Percentiles rank a stretch among this genome's conserved stretches.
These are phyloP conservation scores for Amphiduros pacificus DNA, from an alignment of 2,888 invertebrate species.

Conservation along the genomic window DNA sequence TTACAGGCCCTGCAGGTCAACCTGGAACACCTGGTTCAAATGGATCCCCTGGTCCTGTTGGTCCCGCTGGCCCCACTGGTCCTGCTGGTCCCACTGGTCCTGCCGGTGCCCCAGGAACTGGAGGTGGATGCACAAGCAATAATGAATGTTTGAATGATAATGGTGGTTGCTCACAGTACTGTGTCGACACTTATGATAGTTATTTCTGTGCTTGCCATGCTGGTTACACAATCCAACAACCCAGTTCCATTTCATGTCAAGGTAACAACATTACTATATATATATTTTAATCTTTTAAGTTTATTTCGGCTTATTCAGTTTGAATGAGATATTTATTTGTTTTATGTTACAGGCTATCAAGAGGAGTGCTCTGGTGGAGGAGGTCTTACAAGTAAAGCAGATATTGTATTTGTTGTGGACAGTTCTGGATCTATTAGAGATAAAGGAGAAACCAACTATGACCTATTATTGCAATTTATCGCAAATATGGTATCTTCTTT, in stretches of 20 bases:
- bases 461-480: neutral
- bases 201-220: constrained; percentile 22
- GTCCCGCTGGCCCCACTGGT: constrained; percentile 65
- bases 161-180: constrained; percentile 29
- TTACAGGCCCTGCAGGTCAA: constrained; percentile 64
- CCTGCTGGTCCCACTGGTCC: constrained; percentile 58
- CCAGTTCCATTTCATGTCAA: too few relatives aligned
- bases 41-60: neutral
- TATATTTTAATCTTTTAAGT: too few relatives aligned
- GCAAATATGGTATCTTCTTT: neutral
- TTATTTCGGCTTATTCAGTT: too few relatives aligned
- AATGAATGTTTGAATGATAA: constrained; percentile 26
- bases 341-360: too few relatives aligned
- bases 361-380: too few relatives aligned
- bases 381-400: too few relatives aligned
- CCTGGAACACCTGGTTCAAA: constrained; percentile 62
- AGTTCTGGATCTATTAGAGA: neutral
- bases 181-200: constrained; percentile 26
- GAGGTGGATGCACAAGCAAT: constrained; percentile 61
- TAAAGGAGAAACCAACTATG: neutral
- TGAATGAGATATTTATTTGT: too few relatives aligned
- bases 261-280: too few relatives aligned
- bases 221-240: constrained; percentile 18
- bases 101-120: constrained; percentile 68
- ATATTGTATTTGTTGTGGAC: neutral